Percentiles rank a stretch among this genome's conserved stretches.
Conservation (phyloP, 1,140 invertebrate genomes). For the Dufourea novaeangliae region DNA sequence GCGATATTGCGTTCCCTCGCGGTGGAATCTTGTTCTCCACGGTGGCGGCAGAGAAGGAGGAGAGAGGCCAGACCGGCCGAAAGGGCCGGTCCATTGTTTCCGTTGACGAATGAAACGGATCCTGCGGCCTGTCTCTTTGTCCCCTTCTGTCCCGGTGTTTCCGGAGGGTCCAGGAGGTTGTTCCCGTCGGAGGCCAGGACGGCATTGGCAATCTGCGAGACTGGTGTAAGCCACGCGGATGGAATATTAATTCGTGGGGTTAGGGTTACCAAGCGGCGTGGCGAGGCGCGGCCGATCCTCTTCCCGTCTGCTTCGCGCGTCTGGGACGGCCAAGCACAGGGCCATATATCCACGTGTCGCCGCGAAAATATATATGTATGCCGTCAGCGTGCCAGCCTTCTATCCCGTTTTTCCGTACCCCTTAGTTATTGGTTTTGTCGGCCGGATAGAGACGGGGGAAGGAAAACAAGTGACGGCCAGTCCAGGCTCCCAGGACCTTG, state of each 20-base stretch:
- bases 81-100: conserved; percentile 44
- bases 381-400: conserved; percentile 46
- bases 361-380: conserved; percentile 58
- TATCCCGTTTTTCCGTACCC: conserved; percentile 59
- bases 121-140: conserved; percentile 52
- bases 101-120: conserved; percentile 55
- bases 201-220: conserved; percentile 71
- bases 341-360: conserved; percentile 52
- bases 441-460: conserved; percentile 12
- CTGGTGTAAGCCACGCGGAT: conserved; percentile 60
- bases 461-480: conserved; percentile 53
- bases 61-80: conserved; percentile 19
- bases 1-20: conserved; percentile 22
- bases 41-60: conserved; percentile 10
- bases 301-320: conserved; percentile 23
- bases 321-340: not conserved
- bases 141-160: conserved; percentile 50
- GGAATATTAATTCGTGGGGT: conserved; percentile 77
- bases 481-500: conserved; percentile 38
- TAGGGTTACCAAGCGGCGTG: conserved; percentile 64
- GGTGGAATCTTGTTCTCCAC: conserved; percentile 63
- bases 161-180: conserved; percentile 57
- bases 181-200: not conserved
- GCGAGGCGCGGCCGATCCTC: not conserved
- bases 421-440: conserved; percentile 79